phyloP scores from a whole-genome alignment of 2,113 vertebrate species.

The Peromyscus californicus region DNA sequence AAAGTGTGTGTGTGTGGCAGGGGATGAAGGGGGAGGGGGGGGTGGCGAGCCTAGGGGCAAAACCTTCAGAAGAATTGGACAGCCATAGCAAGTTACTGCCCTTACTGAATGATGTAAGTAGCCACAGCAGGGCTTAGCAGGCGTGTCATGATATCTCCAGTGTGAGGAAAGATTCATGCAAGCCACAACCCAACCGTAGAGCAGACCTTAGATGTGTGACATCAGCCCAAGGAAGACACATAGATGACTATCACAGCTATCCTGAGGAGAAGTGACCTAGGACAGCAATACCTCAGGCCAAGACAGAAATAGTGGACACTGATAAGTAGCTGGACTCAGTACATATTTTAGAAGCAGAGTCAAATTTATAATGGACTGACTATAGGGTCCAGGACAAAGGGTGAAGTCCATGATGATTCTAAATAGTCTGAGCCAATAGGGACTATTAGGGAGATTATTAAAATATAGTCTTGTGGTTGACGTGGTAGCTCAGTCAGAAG shows the following conservation, averaged over 20 bases:
- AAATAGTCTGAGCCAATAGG: not conserved
- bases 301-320: no score
- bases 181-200: no score
- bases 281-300: not conserved
- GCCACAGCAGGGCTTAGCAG: not conserved
- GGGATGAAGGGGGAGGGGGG: no score
- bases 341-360: not conserved
- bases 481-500: not conserved
- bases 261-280: not conserved
- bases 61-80: not conserved
- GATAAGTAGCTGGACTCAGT: not conserved
- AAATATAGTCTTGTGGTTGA: not conserved
- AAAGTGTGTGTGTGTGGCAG: no score
- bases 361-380: not conserved
- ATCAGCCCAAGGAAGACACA: no score
- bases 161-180: not conserved
- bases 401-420: not conserved
- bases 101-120: not conserved
- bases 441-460: not conserved
- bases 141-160: not conserved
- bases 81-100: rapidly evolving
- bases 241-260: not conserved
- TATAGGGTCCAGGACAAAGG: not conserved
- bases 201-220: not conserved
- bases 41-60: not conserved